Evolutionary conservation across 2,113 vertebrate species (phyloP).

Genomic region (Anser brachyrhynchus): DNA sequence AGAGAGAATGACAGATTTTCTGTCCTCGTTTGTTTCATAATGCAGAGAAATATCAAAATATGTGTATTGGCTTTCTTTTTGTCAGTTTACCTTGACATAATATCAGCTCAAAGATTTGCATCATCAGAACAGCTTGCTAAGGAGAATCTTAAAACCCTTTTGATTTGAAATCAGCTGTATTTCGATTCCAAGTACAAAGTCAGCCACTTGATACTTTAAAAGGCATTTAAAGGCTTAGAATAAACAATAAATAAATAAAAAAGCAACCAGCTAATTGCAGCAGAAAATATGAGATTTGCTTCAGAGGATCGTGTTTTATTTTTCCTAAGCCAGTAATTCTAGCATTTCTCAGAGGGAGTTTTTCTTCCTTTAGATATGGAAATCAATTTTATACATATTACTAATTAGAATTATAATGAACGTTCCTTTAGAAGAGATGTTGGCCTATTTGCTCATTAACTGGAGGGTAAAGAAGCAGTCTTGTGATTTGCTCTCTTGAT

Average conservation of each 20-base stretch:
- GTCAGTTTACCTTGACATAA: background rate
- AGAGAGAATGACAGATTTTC: background rate
- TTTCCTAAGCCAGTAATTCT: background rate
- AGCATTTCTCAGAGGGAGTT: slow-evolving; percentile 9
- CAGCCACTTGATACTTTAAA: slow-evolving; percentile 8
- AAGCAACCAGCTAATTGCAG: slow-evolving; percentile 24
- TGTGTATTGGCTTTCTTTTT: background rate
- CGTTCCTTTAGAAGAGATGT: background rate
- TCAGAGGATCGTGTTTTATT: slow-evolving; percentile 25
- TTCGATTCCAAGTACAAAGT: background rate
- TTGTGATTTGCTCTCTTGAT: background rate
- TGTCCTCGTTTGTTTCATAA: background rate
- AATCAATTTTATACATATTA: slow-evolving; percentile 22
- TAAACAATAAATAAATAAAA: background rate
- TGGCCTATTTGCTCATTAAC: slow-evolving; percentile 38
- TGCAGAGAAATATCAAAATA: background rate
- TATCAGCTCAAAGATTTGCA: background rate
- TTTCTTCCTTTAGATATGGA: slow-evolving; percentile 54
- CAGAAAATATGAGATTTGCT: slow-evolving; percentile 37
- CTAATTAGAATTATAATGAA: slow-evolving; percentile 47
- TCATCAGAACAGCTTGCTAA: background rate
- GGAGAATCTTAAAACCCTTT: background rate
- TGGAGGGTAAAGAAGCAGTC: background rate
- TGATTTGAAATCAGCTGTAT: background rate
- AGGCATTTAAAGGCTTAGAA: background rate